Percentiles rank a stretch among this genome's conserved stretches.
phyloP scores from a whole-genome alignment of 1,140 invertebrate genomes.

The Pachypsylla venusta region DNA sequence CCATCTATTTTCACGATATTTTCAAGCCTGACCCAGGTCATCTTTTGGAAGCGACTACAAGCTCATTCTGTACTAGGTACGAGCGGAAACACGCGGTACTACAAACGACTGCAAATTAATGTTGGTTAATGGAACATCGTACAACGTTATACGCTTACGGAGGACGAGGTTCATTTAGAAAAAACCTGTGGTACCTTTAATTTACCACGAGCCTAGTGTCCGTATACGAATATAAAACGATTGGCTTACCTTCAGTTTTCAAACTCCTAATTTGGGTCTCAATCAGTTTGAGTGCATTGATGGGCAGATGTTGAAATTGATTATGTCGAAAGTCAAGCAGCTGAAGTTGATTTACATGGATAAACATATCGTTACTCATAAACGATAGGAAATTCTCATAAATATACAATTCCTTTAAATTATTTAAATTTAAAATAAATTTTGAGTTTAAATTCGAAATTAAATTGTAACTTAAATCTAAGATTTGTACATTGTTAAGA shows the following conservation, averaged over 20 bases:
- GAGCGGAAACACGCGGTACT: too few relatives aligned
- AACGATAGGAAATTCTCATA: constrained; percentile 67
- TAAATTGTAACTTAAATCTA: constrained; percentile 73
- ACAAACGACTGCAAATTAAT: too few relatives aligned
- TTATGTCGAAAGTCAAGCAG: constrained; percentile 72
- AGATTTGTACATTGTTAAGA: constrained; percentile 53
- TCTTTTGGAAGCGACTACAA: too few relatives aligned
- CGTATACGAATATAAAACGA: background rate
- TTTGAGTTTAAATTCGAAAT: constrained; percentile 57
- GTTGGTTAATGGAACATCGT: too few relatives aligned
- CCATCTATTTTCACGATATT: too few relatives aligned
- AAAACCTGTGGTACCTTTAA: too few relatives aligned
- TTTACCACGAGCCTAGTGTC: too few relatives aligned
- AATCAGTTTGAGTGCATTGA: constrained; percentile 55
- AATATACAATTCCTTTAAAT: constrained; percentile 56
- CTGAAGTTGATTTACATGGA: constrained; percentile 57
- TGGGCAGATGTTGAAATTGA: constrained; percentile 61
- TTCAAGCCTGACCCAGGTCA: too few relatives aligned
- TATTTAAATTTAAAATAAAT: constrained; percentile 56
- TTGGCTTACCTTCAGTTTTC: constrained; percentile 52
- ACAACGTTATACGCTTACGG: too few relatives aligned
- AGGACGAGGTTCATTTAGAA: too few relatives aligned
- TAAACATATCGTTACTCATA: constrained; percentile 62
- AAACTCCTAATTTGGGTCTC: constrained; percentile 66
- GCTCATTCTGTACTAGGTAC: too few relatives aligned